Evolutionary conservation across 2,888 invertebrate species (phyloP).

Genomic region (Myathropa florea): DNA sequence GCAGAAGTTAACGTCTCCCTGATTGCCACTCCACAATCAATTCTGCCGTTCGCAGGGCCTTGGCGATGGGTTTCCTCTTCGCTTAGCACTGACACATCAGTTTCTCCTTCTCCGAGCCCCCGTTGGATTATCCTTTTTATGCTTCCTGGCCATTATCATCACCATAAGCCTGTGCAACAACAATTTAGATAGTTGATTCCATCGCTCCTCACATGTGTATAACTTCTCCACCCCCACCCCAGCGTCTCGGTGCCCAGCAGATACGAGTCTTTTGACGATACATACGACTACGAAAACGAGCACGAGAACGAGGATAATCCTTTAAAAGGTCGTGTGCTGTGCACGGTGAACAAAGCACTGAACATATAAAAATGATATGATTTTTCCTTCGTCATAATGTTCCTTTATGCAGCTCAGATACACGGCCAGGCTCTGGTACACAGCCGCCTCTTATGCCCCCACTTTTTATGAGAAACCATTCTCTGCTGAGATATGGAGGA

Average conservation of each 20-base stretch:
- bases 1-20: conserved; percentile 9
- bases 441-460: not conserved
- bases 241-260: not conserved
- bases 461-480: conserved; percentile 61
- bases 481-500: conserved; percentile 53
- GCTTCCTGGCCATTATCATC: conserved; percentile 56
- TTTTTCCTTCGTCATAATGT: conserved; percentile 60
- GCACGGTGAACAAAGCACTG: conserved; percentile 36
- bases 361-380: conserved; percentile 66
- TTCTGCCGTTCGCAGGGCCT: conserved; percentile 8
- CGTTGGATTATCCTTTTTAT: conserved; percentile 8
- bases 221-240: not conserved
- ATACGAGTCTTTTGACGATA: conserved; percentile 13
- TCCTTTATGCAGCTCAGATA: conserved; percentile 47
- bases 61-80: conserved; percentile 48
- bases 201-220: not conserved
- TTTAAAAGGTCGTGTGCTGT: conserved; percentile 56
- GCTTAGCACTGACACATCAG: conserved; percentile 58
- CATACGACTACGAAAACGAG: not conserved
- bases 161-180: conserved; percentile 57
- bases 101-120: conserved; percentile 9
- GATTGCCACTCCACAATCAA: conserved; percentile 64
- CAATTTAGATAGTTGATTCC: conserved; percentile 59
- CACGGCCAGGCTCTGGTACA: not conserved
- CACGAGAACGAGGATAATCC: conserved; percentile 43